phyloP scores from a whole-genome alignment of 2,113 vertebrate genomes.

The Morone saxatilis region DNA sequence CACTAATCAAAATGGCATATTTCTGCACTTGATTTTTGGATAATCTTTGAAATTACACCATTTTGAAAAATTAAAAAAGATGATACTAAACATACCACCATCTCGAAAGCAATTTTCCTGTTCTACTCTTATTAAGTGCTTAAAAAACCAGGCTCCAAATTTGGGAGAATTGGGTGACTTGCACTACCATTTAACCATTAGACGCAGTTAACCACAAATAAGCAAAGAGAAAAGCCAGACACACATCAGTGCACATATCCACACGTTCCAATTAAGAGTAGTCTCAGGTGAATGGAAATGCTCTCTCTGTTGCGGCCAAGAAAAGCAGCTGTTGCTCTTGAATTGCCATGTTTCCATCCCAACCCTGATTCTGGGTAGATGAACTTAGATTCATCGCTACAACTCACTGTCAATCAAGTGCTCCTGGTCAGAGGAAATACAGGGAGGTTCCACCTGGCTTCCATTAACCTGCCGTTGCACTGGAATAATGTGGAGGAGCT shows the following conservation, averaged over 20 bases:
- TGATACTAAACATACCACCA: constrained; percentile 36
- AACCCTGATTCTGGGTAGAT: constrained; percentile 60
- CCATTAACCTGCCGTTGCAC: constrained; percentile 77
- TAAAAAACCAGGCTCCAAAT: constrained; percentile 24
- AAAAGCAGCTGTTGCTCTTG: constrained; percentile 69
- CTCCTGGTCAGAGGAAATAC: constrained; percentile 53
- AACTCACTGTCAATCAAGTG: constrained; percentile 71
- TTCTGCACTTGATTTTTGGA: not conserved
- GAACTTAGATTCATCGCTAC: constrained; percentile 61
- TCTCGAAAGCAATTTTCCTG: not conserved
- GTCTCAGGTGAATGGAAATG: constrained; percentile 70
- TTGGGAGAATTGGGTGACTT: constrained; percentile 42
- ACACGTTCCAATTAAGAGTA: constrained; percentile 65
- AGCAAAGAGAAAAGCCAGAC: constrained; percentile 68
- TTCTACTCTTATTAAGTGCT: constrained; percentile 16
- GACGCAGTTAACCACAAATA: constrained; percentile 58
- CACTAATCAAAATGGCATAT: not conserved
- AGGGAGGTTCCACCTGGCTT: constrained; percentile 72
- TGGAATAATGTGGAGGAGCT: constrained; percentile 70
- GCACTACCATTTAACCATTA: constrained; percentile 44
- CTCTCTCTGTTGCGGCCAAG: constrained; percentile 63
- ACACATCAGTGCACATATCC: constrained; percentile 48
- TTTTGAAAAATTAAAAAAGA: not conserved
- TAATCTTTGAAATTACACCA: not conserved
- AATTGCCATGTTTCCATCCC: constrained; percentile 62